These are phyloP conservation scores for Myopa tessellatipennis DNA, from an alignment of 2,888 invertebrate species.

Conservation along the genomic window DNA sequence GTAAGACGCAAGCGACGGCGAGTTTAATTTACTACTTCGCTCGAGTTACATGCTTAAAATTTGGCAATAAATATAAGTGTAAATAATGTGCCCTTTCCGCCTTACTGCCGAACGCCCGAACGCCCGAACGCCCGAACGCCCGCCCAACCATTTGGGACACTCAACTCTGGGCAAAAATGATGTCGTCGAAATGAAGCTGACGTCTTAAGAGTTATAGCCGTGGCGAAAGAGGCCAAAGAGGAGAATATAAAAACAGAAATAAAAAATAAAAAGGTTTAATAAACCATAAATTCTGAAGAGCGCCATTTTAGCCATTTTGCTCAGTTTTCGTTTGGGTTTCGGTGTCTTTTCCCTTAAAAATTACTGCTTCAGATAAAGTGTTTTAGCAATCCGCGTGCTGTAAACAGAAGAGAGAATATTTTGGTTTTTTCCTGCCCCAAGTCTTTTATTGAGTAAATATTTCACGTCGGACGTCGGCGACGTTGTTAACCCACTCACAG, in stretches of 20 bases:
- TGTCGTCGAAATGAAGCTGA: slow-evolving; percentile 18
- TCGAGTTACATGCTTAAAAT: slow-evolving; percentile 3
- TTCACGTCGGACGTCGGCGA: too few relatives aligned
- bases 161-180: neutral
- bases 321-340: neutral
- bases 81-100: neutral
- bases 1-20: neutral
- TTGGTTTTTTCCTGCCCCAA: too few relatives aligned
- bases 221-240: neutral
- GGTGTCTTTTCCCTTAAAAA: too few relatives aligned
- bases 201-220: neutral
- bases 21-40: slow-evolving; percentile 24
- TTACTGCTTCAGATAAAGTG: too few relatives aligned
- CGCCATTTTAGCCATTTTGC: neutral
- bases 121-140: neutral
- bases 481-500: too few relatives aligned
- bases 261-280: slow-evolving; percentile 20
- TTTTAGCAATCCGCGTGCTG: too few relatives aligned
- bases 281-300: slow-evolving; percentile 27
- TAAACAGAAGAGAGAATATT: too few relatives aligned
- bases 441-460: too few relatives aligned
- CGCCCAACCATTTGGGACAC: neutral
- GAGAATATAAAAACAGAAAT: neutral
- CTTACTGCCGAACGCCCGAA: too few relatives aligned
- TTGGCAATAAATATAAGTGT: slow-evolving; percentile 15